Percentiles rank a stretch among this genome's conserved stretches.
phyloP scores from a whole-genome alignment of 1,140 invertebrate genomes.

The Mylabris phalerata region DNA sequence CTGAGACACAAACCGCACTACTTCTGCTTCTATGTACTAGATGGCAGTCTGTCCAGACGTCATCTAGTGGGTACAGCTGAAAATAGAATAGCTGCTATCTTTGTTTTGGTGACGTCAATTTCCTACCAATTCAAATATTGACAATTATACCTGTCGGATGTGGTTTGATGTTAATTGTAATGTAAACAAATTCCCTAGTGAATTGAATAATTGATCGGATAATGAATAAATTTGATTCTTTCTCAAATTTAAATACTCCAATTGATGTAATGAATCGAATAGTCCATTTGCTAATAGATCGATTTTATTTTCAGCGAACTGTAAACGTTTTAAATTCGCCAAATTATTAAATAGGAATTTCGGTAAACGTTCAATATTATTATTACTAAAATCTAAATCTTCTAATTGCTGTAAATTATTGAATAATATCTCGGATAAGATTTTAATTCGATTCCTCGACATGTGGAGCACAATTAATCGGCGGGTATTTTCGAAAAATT shows the following conservation, averaged over 20 bases:
- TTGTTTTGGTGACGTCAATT: background rate
- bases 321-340: constrained; percentile 49
- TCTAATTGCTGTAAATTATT: constrained; percentile 42
- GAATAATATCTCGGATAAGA: constrained; percentile 40
- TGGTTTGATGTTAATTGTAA: constrained; percentile 42
- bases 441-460: constrained; percentile 49
- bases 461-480: constrained; percentile 62
- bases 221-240: constrained; percentile 46
- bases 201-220: constrained; percentile 41
- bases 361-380: constrained; percentile 43
- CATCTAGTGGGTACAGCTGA: no score
- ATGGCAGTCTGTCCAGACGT: no score
- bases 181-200: constrained; percentile 42
- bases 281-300: constrained; percentile 37
- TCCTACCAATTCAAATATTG: background rate
- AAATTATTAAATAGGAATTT: constrained; percentile 53
- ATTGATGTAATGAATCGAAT: constrained; percentile 42
- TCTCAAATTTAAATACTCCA: constrained; percentile 48
- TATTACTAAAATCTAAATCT: constrained; percentile 48
- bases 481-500: constrained; percentile 55
- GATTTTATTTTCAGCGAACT: constrained; percentile 52
- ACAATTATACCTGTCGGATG: constrained; percentile 29
- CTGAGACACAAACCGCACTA: no score
- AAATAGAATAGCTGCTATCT: background rate
- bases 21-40: no score